A percentile compares a stretch with the other conserved stretches of the same genome.
phyloP scores from a whole-genome alignment of 2,888 invertebrate genomes.

The Hemithea aestivaria region DNA sequence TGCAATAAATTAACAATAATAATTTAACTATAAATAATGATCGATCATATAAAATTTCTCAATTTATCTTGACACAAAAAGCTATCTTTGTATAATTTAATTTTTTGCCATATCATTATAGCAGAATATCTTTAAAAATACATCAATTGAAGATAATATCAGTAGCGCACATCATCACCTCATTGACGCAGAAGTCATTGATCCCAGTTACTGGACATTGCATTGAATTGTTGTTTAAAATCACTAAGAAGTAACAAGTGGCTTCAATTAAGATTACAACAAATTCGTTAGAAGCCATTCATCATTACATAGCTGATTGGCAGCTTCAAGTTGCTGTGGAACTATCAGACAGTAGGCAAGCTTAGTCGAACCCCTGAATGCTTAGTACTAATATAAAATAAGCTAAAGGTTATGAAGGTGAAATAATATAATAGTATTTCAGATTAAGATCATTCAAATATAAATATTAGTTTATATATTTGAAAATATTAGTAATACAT shows the following conservation, averaged over 20 bases:
- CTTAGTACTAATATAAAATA: too few relatives aligned
- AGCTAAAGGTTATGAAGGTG: too few relatives aligned
- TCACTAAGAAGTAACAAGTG: conserved; percentile 55
- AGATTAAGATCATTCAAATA: too few relatives aligned
- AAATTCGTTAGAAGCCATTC: conserved; percentile 67
- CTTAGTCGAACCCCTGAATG: not conserved
- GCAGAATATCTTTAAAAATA: too few relatives aligned
- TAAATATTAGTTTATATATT: too few relatives aligned
- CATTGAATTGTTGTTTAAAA: conserved; percentile 17
- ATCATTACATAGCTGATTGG: conserved; percentile 57
- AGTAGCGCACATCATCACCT: conserved; percentile 9
- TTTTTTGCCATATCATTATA: too few relatives aligned
- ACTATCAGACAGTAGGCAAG: conserved; percentile 7
- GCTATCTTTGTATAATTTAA: too few relatives aligned
- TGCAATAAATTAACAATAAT: too few relatives aligned
- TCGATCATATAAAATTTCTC: conserved; percentile 1
- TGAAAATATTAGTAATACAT: too few relatives aligned
- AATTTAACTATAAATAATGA: too few relatives aligned
- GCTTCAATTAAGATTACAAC: conserved; percentile 55
- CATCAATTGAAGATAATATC: conserved; percentile 8
- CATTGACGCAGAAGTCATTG: conserved; percentile 18
- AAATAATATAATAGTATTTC: too few relatives aligned
- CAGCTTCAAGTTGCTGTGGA: conserved; percentile 36
- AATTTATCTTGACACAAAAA: not conserved
- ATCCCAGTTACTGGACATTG: conserved; percentile 10